Conservation (phyloP, 2,888 invertebrate genomes). For the Lamellibrachia satsuma region DNA sequence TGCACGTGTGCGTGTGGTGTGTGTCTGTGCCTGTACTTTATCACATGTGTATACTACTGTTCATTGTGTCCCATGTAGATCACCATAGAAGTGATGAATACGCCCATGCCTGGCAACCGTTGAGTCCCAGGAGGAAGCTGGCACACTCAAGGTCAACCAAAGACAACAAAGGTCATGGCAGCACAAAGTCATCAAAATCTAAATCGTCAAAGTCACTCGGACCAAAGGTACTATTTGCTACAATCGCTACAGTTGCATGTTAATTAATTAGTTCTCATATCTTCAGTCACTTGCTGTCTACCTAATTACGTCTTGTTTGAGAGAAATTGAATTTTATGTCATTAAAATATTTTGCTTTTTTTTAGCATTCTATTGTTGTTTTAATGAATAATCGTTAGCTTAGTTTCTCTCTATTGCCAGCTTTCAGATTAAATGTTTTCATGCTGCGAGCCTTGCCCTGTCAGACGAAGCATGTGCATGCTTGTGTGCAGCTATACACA, state of each 20-base stretch:
- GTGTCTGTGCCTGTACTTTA: background rate
- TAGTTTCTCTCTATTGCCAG: background rate
- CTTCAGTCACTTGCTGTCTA: background rate
- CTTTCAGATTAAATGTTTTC: background rate
- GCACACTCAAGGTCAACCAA: conserved; percentile 10
- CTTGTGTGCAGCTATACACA: background rate
- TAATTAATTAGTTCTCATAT: background rate
- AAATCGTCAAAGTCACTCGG: background rate
- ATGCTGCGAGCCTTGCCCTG: background rate
- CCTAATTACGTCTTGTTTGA: background rate
- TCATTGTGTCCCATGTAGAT: background rate
- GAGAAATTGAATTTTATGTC: background rate
- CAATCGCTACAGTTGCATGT: background rate
- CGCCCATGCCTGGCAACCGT: background rate
- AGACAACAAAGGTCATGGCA: background rate
- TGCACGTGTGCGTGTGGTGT: background rate
- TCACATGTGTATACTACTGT: background rate
- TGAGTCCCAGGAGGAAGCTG: background rate
- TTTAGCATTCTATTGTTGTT: background rate
- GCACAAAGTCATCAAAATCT: background rate
- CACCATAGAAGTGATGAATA: conserved; percentile 6
- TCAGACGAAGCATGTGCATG: background rate
- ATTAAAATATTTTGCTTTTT: background rate
- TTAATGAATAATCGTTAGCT: background rate
- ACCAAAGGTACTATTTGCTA: background rate